These are phyloP conservation scores for Delphinus delphis DNA, from an alignment of 2,113 vertebrate species.

Conservation along the genomic window DNA sequence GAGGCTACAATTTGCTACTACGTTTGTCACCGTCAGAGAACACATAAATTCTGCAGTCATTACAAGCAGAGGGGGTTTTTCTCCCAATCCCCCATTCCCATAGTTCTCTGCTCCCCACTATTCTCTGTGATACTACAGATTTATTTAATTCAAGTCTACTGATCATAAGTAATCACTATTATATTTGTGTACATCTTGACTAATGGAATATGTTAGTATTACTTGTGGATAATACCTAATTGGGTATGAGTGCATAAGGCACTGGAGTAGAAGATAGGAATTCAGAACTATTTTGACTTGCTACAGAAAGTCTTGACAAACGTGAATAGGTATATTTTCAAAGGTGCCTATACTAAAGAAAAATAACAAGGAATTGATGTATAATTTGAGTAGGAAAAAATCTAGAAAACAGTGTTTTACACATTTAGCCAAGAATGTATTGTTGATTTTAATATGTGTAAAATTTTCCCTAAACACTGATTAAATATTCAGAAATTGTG, in stretches of 20 bases:
- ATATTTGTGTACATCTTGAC: neutral
- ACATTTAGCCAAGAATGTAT: neutral
- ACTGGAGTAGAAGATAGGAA: neutral
- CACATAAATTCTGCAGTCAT: neutral
- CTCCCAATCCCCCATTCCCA: accelerated
- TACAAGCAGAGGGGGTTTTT: neutral
- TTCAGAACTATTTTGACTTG: neutral
- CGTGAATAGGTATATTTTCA: neutral
- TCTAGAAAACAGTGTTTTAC: neutral
- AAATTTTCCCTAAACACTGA: neutral
- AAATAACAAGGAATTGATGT: neutral
- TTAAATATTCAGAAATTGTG: neutral
- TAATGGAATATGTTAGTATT: neutral
- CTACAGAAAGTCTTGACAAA: neutral
- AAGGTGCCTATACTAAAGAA: neutral
- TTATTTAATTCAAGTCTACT: neutral
- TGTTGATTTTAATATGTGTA: neutral
- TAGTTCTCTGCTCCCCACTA: neutral
- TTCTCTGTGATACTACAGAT: neutral
- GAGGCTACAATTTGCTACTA: neutral
- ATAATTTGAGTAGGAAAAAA: neutral
- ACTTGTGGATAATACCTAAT: neutral
- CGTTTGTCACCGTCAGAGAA: constrained; percentile 32
- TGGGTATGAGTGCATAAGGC: neutral
- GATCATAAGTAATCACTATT: neutral